A percentile compares a stretch with the other conserved stretches of the same genome.
Evolutionary conservation across 2,113 vertebrate species (phyloP).

Genomic region (Megatriorchis doriae): DNA sequence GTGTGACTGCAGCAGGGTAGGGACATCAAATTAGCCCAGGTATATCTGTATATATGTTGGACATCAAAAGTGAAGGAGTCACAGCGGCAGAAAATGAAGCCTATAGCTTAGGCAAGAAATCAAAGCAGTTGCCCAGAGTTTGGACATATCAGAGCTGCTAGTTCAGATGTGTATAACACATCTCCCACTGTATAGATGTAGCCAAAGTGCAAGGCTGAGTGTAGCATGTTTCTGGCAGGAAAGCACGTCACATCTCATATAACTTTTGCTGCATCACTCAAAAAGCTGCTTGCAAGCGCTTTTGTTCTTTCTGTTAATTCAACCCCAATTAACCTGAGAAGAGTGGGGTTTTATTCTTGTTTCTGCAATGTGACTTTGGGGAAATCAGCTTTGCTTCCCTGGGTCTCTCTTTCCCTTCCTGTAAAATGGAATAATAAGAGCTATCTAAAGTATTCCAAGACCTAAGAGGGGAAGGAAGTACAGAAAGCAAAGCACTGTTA

Average conservation of each 20-base stretch:
- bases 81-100: neutral
- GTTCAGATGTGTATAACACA: neutral
- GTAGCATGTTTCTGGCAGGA: neutral
- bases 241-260: neutral
- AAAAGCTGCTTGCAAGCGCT: neutral
- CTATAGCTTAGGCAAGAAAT: neutral
- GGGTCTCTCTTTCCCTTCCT: neutral
- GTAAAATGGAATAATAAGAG: neutral
- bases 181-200: neutral
- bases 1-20: neutral
- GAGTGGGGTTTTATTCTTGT: neutral
- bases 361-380: neutral
- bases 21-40: neutral
- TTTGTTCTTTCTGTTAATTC: neutral
- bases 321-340: neutral
- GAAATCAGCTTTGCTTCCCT: conserved; percentile 1
- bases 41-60: neutral
- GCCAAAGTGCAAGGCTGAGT: neutral
- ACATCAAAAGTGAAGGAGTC: neutral
- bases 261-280: neutral
- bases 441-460: neutral
- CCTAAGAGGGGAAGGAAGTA: neutral
- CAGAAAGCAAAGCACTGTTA: neutral
- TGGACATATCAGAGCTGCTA: neutral
- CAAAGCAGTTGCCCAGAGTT: neutral